phyloP scores from a whole-genome alignment of 2,797 vertebrate species.

The Lacerta viridis region DNA sequence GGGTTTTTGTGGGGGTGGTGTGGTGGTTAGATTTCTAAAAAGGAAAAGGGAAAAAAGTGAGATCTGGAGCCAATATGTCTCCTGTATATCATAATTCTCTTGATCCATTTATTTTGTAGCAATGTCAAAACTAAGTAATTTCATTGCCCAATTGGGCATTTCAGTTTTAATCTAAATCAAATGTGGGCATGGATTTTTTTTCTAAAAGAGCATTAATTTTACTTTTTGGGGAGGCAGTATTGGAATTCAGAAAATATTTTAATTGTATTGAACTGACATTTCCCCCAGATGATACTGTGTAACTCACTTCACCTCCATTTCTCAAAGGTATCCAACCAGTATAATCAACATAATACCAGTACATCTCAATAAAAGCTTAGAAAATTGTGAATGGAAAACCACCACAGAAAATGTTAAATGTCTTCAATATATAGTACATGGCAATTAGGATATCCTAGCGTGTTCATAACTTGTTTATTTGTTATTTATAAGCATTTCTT shows the following conservation, averaged over 20 bases:
- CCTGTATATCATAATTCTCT: conserved; percentile 24
- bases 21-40: neutral
- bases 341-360: neutral
- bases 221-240: neutral
- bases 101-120: conserved; percentile 3
- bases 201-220: neutral
- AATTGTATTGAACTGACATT: neutral
- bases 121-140: conserved; percentile 1
- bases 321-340: neutral
- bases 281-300: neutral
- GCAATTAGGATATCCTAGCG: neutral
- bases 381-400: neutral
- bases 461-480: too few species aligned
- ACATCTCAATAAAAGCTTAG: neutral
- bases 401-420: neutral
- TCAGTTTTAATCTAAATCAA: neutral
- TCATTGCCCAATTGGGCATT: conserved; percentile 4
- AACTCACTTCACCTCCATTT: neutral
- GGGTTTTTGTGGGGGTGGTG: neutral
- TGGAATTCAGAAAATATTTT: neutral
- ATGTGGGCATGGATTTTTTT: neutral
- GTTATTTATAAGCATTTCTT: too few species aligned
- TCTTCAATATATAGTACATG: neutral
- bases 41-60: conserved; percentile 5
- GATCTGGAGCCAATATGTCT: neutral